These are phyloP conservation scores for Callinectes sapidus DNA, from an alignment of 2,888 invertebrate species.

Conservation along the genomic window DNA sequence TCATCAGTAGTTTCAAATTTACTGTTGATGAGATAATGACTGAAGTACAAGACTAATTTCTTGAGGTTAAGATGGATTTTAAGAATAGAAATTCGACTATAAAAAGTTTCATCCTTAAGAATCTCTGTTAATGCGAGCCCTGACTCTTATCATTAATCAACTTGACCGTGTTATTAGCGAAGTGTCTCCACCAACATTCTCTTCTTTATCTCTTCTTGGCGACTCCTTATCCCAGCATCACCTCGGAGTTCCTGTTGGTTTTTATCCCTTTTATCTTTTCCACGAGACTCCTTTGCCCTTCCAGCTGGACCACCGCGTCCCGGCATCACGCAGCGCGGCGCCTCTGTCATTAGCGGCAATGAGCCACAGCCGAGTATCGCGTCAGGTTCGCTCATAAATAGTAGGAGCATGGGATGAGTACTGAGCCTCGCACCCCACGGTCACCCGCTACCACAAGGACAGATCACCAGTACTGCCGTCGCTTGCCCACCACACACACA, in stretches of 20 bases:
- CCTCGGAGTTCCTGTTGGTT: not conserved
- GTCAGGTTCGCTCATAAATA: not conserved
- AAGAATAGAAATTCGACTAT: too few relatives aligned
- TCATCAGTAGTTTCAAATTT: too few relatives aligned
- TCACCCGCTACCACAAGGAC: not conserved
- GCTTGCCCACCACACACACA: not conserved
- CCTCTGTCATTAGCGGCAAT: slow-evolving; percentile 1
- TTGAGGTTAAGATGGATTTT: too few relatives aligned
- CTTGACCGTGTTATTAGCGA: not conserved
- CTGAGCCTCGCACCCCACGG: not conserved
- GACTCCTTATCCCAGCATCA: not conserved
- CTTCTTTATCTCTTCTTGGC: not conserved
- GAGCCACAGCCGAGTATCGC: not conserved
- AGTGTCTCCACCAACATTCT: not conserved
- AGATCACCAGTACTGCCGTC: not conserved
- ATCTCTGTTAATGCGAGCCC: too few relatives aligned
- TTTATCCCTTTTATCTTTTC: not conserved
- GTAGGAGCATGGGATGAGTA: not conserved
- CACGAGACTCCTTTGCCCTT: not conserved
- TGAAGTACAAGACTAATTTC: too few relatives aligned
- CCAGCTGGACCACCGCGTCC: not conserved
- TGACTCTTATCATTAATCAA: not conserved
- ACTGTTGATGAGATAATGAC: too few relatives aligned
- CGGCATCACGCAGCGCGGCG: not conserved
- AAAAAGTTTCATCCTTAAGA: too few relatives aligned